phyloP scores from a whole-genome alignment of 2,797 vertebrate genomes.

The Platalea minor region DNA sequence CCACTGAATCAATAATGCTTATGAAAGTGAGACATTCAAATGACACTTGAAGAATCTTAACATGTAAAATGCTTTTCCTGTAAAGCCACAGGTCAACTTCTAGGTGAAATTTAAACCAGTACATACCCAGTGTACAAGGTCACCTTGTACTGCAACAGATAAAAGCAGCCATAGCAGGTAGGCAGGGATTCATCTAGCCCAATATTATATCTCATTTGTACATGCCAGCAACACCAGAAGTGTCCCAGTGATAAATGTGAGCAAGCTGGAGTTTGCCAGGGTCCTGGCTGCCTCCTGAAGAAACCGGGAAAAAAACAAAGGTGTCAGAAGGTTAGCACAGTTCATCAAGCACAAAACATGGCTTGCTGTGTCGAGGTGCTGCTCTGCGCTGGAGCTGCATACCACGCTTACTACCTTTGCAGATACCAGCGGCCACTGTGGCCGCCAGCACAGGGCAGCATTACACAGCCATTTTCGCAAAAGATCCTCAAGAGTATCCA shows the following conservation, averaged over 20 bases:
- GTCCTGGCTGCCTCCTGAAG: not conserved
- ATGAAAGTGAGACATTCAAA: not conserved
- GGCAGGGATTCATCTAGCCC: not conserved
- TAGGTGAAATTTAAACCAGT: not conserved
- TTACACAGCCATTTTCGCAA: not conserved
- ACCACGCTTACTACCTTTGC: accelerated
- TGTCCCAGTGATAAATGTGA: not conserved
- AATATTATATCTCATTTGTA: not conserved
- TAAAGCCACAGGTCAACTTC: not conserved
- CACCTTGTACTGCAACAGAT: not conserved
- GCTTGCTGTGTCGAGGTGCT: not conserved
- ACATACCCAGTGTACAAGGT: not conserved
- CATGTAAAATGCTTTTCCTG: not conserved
- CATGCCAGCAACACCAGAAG: not conserved
- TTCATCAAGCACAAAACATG: not conserved
- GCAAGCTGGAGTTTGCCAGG: not conserved
- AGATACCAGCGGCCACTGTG: not conserved
- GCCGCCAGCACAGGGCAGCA: not conserved
- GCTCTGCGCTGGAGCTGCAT: not conserved
- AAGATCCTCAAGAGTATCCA: not conserved
- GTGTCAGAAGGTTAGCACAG: not conserved
- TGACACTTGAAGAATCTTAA: not conserved
- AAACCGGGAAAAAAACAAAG: not conserved
- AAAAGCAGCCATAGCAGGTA: not conserved
- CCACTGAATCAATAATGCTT: not conserved